phyloP scores from a whole-genome alignment of 2,797 vertebrate species.

The Rhinoraja longicauda region DNA sequence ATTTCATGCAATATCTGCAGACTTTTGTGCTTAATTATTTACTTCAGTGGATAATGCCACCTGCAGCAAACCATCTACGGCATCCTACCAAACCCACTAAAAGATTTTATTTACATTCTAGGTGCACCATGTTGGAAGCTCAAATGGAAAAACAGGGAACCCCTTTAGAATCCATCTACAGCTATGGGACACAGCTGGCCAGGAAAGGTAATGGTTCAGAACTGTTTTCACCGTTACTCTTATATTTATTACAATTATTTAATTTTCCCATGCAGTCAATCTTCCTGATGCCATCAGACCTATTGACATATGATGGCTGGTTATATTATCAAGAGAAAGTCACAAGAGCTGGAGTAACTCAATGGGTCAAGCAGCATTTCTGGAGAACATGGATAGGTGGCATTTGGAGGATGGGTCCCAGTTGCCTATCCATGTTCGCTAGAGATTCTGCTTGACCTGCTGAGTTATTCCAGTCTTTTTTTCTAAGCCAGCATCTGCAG shows the following conservation, averaged over 20 bases:
- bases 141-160: constrained; percentile 76
- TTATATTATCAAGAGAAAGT: no score
- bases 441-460: no score
- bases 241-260: background rate
- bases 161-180: constrained; percentile 88
- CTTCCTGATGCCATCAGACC: background rate
- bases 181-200: constrained; percentile 92
- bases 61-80: background rate
- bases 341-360: no score
- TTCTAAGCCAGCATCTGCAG: no score
- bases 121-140: constrained; percentile 73
- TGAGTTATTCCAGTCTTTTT: no score
- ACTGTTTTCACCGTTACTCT: background rate
- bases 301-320: no score
- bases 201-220: constrained; percentile 70
- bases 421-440: no score
- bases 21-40: background rate
- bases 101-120: constrained; percentile 45
- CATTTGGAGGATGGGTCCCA: no score
- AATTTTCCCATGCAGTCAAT: background rate
- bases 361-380: no score
- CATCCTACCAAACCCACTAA: background rate
- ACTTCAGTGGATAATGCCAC: background rate
- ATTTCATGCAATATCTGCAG: background rate
- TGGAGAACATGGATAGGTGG: no score